Conservation (phyloP, 2,113 vertebrate species). For the Herpetotheres cachinnans region DNA sequence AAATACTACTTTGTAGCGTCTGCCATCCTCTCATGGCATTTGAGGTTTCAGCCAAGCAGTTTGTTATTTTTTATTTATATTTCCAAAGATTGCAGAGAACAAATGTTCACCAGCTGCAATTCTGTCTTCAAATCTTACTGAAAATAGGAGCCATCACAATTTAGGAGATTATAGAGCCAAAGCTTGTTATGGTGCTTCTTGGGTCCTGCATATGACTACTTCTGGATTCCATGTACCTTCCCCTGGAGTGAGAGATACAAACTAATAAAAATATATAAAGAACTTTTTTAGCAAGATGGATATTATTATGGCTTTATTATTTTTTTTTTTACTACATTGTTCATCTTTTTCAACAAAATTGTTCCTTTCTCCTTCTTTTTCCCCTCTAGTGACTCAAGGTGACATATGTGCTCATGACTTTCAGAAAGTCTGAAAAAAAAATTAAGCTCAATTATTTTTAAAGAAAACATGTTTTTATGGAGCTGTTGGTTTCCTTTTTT, state of each 20-base stretch:
- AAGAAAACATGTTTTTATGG: neutral
- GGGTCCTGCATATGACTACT: neutral
- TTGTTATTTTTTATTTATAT: conserved; percentile 21
- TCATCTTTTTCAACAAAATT: neutral
- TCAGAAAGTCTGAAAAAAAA: neutral
- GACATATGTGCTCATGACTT: neutral
- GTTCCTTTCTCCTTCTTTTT: neutral
- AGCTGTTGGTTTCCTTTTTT: accelerated
- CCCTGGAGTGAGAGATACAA: neutral
- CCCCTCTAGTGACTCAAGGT: neutral
- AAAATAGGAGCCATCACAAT: neutral
- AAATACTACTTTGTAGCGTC: conserved; percentile 19
- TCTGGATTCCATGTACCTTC: neutral
- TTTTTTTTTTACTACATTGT: accelerated
- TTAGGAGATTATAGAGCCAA: neutral
- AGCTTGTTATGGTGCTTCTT: neutral
- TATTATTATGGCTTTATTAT: neutral
- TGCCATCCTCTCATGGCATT: neutral
- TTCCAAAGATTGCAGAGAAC: neutral
- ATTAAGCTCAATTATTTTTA: neutral
- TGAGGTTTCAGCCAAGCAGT: neutral
- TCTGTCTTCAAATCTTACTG: neutral
- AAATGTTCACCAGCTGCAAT: neutral
- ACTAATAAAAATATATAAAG: neutral
- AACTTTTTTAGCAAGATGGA: neutral